A percentile compares a stretch with the other conserved stretches of the same genome.
Evolutionary conservation across 2,113 vertebrate species (phyloP).

Genomic region (Triplophysa rosa): DNA sequence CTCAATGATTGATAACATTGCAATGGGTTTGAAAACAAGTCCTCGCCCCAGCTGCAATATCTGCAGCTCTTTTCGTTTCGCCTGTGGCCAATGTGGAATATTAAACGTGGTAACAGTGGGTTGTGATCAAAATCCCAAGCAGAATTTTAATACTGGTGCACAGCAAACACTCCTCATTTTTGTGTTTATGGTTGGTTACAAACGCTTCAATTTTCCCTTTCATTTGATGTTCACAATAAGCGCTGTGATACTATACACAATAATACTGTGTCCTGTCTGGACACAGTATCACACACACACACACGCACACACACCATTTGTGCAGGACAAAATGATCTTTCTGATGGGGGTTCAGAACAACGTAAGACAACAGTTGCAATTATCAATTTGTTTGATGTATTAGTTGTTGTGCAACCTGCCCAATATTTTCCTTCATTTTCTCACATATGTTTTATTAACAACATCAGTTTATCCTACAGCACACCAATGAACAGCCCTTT

Average conservation of each 20-base stretch:
- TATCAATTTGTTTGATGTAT: neutral
- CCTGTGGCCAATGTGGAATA: constrained; percentile 33
- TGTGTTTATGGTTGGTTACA: constrained; percentile 39
- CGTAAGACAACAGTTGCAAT: neutral
- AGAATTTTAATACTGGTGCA: constrained; percentile 9
- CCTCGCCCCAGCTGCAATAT: constrained; percentile 6
- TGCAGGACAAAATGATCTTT: constrained; percentile 21
- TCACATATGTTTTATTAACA: neutral
- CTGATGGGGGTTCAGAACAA: neutral
- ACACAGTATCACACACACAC: neutral
- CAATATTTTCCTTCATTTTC: neutral
- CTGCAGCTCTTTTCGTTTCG: constrained; percentile 35
- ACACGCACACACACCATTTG: neutral
- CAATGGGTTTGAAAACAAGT: constrained; percentile 1
- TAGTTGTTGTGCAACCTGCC: neutral
- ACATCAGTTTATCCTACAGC: neutral
- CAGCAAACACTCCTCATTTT: neutral
- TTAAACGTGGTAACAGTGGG: constrained; percentile 32
- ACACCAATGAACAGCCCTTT: neutral
- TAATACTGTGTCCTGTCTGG: constrained; percentile 9
- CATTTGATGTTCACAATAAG: constrained; percentile 41
- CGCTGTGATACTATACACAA: too few relatives aligned
- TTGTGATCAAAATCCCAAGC: constrained; percentile 45
- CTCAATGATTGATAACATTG: neutral
- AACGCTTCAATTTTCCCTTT: constrained; percentile 33